phyloP scores from a whole-genome alignment of 1,140 invertebrate genomes.

The Mya arenaria region DNA sequence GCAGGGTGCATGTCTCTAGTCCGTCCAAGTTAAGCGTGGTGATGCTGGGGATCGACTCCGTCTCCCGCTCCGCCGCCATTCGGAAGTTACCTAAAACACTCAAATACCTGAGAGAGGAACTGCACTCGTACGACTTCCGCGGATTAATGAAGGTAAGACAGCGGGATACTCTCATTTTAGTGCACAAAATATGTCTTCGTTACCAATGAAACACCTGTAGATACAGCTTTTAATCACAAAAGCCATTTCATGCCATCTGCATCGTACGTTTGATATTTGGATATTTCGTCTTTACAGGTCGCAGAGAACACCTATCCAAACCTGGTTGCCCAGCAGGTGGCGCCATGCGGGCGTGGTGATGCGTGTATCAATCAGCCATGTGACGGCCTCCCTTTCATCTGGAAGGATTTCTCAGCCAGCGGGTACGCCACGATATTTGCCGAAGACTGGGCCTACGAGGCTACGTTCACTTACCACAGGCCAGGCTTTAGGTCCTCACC shows the following conservation, averaged over 20 bases:
- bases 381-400: conserved; percentile 67
- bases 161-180: no score
- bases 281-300: no score
- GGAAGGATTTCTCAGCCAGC: conserved; percentile 80
- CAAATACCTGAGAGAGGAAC: conserved; percentile 72
- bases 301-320: no score
- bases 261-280: no score
- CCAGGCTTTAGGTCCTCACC: conserved; percentile 80
- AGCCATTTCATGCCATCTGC: no score
- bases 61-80: conserved; percentile 44
- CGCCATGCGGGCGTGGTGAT: no score
- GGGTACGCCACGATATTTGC: conserved; percentile 81
- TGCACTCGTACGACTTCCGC: conserved; percentile 86
- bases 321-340: no score
- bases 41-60: conserved; percentile 55
- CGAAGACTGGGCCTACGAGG: conserved; percentile 81
- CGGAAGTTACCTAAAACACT: conserved; percentile 48
- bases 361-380: no score
- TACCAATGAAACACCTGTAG: no score
- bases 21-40: conserved; percentile 42
- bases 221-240: no score
- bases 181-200: no score
- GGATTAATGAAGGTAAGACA: conserved; percentile 92
- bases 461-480: conserved; percentile 81
- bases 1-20: no score